Conservation (phyloP, 1,140 invertebrate species). For the Coelopa frigida region DNA sequence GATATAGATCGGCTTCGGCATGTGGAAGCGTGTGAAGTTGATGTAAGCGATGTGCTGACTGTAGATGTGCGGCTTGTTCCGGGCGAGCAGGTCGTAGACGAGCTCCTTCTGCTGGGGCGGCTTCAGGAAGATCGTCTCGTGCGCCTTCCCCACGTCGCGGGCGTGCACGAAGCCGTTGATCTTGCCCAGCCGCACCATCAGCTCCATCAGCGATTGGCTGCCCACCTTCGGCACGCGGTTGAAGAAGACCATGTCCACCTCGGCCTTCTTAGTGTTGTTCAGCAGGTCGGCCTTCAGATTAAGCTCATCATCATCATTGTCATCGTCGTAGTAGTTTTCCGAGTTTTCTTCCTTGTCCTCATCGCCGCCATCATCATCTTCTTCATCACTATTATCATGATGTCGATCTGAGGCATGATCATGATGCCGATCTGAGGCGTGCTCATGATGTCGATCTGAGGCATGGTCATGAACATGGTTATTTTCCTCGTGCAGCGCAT, state of each 20-base stretch:
- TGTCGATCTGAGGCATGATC: too few relatives aligned
- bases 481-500: too few relatives aligned
- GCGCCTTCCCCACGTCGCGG: conserved; percentile 72
- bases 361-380: neutral
- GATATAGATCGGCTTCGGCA: conserved; percentile 78
- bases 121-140: conserved; percentile 72
- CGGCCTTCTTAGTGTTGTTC: conserved; percentile 71
- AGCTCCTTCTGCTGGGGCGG: conserved; percentile 64
- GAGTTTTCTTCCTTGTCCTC: neutral
- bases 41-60: conserved; percentile 41
- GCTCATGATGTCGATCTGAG: too few relatives aligned
- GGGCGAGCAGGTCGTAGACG: conserved; percentile 43
- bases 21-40: conserved; percentile 56
- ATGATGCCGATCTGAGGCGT: too few relatives aligned
- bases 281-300: conserved; percentile 41
- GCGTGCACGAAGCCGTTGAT: conserved; percentile 74
- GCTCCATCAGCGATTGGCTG: conserved; percentile 81
- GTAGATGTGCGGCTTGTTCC: conserved; percentile 49
- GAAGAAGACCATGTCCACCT: conserved; percentile 71
- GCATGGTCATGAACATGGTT: too few relatives aligned
- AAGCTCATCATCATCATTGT: neutral
- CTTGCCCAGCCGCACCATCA: conserved; percentile 64
- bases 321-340: conserved; percentile 12
- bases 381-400: too few relatives aligned
- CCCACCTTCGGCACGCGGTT: conserved; percentile 85